Conservation (phyloP, 2,797 vertebrate genomes). For the Erethizon dorsatum region DNA sequence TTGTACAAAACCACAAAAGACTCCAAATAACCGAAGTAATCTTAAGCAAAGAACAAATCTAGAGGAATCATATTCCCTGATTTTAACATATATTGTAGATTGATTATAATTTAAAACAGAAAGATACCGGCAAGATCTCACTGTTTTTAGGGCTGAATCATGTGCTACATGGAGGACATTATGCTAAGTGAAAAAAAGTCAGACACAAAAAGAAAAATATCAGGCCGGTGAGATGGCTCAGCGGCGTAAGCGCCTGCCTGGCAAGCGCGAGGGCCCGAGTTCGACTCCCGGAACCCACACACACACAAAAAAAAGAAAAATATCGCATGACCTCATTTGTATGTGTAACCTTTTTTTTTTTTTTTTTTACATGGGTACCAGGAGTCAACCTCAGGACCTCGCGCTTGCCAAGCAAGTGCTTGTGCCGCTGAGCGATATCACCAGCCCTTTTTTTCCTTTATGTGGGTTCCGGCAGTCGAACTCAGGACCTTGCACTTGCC, state of each 20-base stretch:
- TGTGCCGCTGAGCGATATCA: too few relatives aligned
- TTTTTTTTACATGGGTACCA: too few relatives aligned
- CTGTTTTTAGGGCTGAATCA: background rate
- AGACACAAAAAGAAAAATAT: background rate
- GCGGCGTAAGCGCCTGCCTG: too few relatives aligned
- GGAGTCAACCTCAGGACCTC: too few relatives aligned
- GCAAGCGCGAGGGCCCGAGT: too few relatives aligned
- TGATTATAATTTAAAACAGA: background rate
- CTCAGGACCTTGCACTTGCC: too few relatives aligned
- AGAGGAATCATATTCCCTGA: background rate
- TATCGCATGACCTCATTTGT: background rate
- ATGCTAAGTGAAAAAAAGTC: background rate
- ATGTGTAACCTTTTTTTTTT: too few relatives aligned
- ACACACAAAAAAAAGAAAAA: background rate
- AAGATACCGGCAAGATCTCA: background rate
- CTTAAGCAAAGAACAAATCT: background rate
- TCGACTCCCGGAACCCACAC: too few relatives aligned
- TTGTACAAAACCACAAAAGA: background rate
- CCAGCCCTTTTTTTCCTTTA: too few relatives aligned
- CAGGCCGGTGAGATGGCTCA: too few relatives aligned
- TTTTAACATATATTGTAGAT: background rate
- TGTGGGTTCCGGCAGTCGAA: too few relatives aligned
- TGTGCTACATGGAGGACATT: background rate
- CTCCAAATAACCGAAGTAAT: background rate
- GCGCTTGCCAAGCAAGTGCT: too few relatives aligned